phyloP scores from a whole-genome alignment of 92 coral and sea anemone genomes.

The Diadumene lineata region DNA sequence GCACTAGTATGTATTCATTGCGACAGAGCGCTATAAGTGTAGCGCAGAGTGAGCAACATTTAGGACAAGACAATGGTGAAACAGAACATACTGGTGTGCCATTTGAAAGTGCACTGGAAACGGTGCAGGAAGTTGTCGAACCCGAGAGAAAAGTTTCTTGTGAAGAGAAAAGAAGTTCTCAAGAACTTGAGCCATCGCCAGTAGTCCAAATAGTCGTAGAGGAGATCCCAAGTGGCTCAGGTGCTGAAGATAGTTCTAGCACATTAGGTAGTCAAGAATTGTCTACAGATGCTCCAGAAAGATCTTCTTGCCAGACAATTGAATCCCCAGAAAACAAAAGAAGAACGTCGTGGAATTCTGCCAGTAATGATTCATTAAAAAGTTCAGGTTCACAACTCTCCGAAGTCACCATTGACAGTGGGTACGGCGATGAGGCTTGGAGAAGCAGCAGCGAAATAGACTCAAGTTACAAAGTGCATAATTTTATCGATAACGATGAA shows the following conservation, averaged over 20 bases:
- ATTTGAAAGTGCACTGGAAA: slow-evolving; percentile 19
- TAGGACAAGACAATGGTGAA: neutral
- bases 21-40: slow-evolving; percentile 19
- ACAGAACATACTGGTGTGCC: neutral
- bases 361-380: slow-evolving; percentile 67
- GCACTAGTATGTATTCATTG: slow-evolving; percentile 30
- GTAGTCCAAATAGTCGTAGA: neutral
- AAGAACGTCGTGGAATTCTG: slow-evolving; percentile 56
- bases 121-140: slow-evolving; percentile 24
- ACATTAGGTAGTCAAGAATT: neutral
- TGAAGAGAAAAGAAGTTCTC: neutral
- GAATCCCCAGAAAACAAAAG: slow-evolving; percentile 6
- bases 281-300: neutral
- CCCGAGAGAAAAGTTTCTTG: slow-evolving; percentile 3
- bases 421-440: slow-evolving; percentile 45
- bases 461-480: neutral
- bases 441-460: slow-evolving; percentile 1
- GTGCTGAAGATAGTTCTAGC: neutral
- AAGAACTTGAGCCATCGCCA: neutral
- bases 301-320: neutral
- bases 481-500: slow-evolving; percentile 9
- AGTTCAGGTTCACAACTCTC: slow-evolving; percentile 47
- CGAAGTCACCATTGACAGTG: slow-evolving; percentile 66
- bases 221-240: neutral
- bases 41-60: neutral